Conservation (phyloP, 1,140 invertebrate species). For the Aporrectodea caliginosa region DNA sequence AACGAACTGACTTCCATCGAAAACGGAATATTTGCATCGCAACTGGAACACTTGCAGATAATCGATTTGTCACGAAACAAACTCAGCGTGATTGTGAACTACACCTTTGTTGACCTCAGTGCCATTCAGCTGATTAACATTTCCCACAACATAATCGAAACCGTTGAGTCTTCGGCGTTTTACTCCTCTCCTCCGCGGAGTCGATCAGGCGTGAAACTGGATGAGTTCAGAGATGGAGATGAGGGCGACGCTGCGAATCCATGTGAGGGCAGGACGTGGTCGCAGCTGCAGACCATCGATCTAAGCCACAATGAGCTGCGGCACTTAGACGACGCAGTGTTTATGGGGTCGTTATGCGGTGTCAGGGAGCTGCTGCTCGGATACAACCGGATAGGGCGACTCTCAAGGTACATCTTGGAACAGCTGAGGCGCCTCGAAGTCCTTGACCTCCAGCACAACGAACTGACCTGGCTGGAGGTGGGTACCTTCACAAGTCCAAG, state of each 20-base stretch:
- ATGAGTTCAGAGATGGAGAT: not conserved
- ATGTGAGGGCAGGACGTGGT: not conserved
- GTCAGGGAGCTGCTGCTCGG: constrained; percentile 7
- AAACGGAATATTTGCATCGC: not conserved
- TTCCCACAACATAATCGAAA: not conserved
- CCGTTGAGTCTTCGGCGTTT: not conserved
- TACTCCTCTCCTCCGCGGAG: not conserved
- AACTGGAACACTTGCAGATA: not conserved
- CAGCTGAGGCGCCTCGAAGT: constrained; percentile 6
- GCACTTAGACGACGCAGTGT: not conserved
- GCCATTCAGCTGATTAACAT: not conserved
- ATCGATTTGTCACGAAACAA: constrained; percentile 10
- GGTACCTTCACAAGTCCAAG: constrained; percentile 11
- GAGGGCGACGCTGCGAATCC: not conserved
- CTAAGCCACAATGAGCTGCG: not conserved
- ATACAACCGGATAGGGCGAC: not conserved
- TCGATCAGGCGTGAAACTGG: not conserved
- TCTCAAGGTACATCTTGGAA: constrained; percentile 10
- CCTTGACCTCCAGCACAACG: constrained; percentile 22
- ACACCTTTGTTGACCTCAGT: constrained; percentile 5
- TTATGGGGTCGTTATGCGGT: not conserved
- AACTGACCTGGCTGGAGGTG: constrained; percentile 20
- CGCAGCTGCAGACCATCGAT: not conserved
- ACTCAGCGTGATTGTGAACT: not conserved
- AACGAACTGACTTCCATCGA: constrained; percentile 4